Conservation (phyloP, 2,888 invertebrate genomes). For the Anodontia alba region DNA sequence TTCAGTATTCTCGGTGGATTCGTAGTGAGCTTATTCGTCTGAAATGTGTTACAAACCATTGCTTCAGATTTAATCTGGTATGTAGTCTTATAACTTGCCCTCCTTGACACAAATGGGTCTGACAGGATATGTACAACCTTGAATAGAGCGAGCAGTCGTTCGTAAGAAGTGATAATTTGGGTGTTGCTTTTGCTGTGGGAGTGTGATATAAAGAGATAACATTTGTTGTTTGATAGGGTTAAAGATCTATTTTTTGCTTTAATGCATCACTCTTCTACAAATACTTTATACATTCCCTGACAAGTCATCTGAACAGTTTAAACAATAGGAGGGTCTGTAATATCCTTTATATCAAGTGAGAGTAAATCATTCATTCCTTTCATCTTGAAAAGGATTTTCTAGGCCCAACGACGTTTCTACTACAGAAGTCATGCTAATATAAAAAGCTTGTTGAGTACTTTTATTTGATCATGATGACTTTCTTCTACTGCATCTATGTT, state of each 20-base stretch:
- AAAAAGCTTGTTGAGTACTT: background rate
- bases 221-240: background rate
- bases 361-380: background rate
- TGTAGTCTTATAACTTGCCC: too few relatives aligned
- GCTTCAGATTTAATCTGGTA: too few relatives aligned
- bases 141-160: too few relatives aligned
- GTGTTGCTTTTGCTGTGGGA: background rate
- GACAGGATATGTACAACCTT: background rate
- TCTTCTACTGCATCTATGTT: background rate
- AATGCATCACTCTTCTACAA: background rate
- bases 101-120: too few relatives aligned
- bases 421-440: background rate
- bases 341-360: background rate
- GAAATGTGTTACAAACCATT: too few relatives aligned
- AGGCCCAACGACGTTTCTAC: background rate
- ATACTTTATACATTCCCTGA: background rate
- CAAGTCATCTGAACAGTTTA: conserved; percentile 10
- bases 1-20: too few relatives aligned
- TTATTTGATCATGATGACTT: background rate
- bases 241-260: background rate
- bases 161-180: too few relatives aligned
- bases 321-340: background rate
- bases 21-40: too few relatives aligned
- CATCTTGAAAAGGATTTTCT: background rate
- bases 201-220: background rate